phyloP scores from a whole-genome alignment of 2,113 vertebrate species.

The Mormyrus lacerda region DNA sequence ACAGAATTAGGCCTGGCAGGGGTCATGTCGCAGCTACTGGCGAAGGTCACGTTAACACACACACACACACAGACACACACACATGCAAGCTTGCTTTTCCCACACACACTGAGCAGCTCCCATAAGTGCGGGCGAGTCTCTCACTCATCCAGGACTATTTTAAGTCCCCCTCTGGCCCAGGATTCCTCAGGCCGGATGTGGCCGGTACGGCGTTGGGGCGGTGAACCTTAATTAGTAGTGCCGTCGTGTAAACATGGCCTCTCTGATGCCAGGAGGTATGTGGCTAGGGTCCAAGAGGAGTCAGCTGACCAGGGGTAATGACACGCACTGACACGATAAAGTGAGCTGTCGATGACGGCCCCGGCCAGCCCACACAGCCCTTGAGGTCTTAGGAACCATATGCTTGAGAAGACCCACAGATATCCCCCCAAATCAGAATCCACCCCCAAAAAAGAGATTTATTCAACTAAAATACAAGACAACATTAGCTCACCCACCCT shows the following conservation, averaged over 20 bases:
- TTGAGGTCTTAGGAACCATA: not conserved
- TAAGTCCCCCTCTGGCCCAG: not conserved
- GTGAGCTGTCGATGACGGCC: not conserved
- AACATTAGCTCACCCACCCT: not conserved
- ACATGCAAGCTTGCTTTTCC: not conserved
- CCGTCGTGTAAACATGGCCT: not conserved
- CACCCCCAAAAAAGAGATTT: not conserved
- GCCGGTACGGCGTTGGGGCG: too few species aligned
- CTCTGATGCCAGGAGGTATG: not conserved
- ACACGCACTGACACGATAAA: not conserved
- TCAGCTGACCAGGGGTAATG: not conserved
- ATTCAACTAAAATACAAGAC: not conserved
- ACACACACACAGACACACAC: not conserved
- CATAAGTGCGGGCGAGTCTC: not conserved
- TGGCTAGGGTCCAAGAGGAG: not conserved
- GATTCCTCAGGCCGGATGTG: not conserved
- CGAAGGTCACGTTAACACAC: not conserved
- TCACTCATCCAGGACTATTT: constrained; percentile 7
- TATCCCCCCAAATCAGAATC: not conserved
- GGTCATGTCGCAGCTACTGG: not conserved
- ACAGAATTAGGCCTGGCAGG: not conserved
- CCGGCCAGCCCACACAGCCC: not conserved
- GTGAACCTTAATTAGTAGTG: constrained; percentile 10
- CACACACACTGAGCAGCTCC: not conserved
- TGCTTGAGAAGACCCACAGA: not conserved